Conservation (phyloP, 2,888 invertebrate genomes). For the Loripinus fragilis region DNA sequence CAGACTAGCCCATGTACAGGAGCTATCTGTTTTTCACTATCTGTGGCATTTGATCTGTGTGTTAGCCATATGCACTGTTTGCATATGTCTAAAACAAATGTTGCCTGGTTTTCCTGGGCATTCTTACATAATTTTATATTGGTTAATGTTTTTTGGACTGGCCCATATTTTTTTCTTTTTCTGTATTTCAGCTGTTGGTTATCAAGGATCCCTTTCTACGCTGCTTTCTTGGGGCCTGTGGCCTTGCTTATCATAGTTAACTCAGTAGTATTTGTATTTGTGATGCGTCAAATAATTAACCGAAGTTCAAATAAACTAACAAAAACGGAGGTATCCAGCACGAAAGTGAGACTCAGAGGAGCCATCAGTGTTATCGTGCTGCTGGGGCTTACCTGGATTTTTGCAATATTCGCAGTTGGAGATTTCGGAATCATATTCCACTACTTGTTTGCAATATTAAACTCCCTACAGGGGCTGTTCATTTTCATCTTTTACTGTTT, state of each 20-base stretch:
- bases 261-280: slow-evolving; percentile 83
- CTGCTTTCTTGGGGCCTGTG: slow-evolving; percentile 81
- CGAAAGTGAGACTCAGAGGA: slow-evolving; percentile 70
- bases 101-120: too few species aligned
- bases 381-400: slow-evolving; percentile 80
- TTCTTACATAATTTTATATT: too few species aligned
- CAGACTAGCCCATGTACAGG: too few species aligned
- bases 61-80: too few species aligned
- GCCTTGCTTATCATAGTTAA: slow-evolving; percentile 83
- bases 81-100: too few species aligned
- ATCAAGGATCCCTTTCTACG: slow-evolving; percentile 73
- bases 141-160: too few species aligned
- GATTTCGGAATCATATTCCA: slow-evolving; percentile 72
- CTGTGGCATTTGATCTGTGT: too few species aligned
- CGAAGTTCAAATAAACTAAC: slow-evolving; percentile 63
- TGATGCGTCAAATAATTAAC: slow-evolving; percentile 73
- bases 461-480: slow-evolving; percentile 81
- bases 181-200: slow-evolving; percentile 78
- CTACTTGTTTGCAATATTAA: slow-evolving; percentile 80
- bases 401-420: slow-evolving; percentile 78
- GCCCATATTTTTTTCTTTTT: neutral
- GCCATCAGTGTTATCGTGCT: slow-evolving; percentile 75
- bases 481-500: slow-evolving; percentile 81
- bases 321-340: slow-evolving; percentile 68
- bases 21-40: too few species aligned